Evolutionary conservation across 2,113 vertebrate genomes (phyloP).

Genomic region (Otis tarda): DNA sequence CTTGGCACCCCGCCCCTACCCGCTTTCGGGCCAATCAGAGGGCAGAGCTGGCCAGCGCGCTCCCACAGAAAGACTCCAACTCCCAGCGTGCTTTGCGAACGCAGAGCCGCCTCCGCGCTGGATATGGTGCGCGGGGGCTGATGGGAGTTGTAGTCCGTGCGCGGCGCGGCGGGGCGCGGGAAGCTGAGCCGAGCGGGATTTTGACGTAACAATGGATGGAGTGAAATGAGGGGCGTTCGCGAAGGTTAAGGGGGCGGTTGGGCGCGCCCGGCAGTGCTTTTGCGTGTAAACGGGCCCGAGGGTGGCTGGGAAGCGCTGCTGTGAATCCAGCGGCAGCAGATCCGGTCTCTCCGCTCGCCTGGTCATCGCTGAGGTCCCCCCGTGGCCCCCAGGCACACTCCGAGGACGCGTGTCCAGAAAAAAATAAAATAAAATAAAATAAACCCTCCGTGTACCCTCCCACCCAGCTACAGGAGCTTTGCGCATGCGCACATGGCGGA

Average conservation of each 20-base stretch:
- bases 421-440: not conserved
- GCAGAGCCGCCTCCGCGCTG: too few relatives aligned
- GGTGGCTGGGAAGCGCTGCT: too few relatives aligned
- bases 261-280: not conserved
- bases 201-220: accelerated
- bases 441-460: too few relatives aligned
- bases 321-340: too few relatives aligned
- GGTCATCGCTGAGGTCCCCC: too few relatives aligned
- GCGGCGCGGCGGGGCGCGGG: accelerated
- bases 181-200: not conserved
- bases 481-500: not conserved
- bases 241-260: too few relatives aligned
- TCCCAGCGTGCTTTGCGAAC: not conserved
- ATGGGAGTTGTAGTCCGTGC: not conserved
- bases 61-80: not conserved
- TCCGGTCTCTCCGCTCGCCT: too few relatives aligned
- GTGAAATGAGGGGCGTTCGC: not conserved
- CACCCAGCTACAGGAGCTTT: accelerated
- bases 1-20: not conserved
- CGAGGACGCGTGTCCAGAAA: too few relatives aligned
- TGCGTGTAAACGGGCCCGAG: not conserved
- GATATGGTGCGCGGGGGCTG: not conserved
- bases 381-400: too few relatives aligned
- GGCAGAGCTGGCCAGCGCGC: accelerated
- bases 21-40: not conserved